Base-by-base conservation (phyloP, 2,888 invertebrate species). In the Orchesella flavescens region DNA sequence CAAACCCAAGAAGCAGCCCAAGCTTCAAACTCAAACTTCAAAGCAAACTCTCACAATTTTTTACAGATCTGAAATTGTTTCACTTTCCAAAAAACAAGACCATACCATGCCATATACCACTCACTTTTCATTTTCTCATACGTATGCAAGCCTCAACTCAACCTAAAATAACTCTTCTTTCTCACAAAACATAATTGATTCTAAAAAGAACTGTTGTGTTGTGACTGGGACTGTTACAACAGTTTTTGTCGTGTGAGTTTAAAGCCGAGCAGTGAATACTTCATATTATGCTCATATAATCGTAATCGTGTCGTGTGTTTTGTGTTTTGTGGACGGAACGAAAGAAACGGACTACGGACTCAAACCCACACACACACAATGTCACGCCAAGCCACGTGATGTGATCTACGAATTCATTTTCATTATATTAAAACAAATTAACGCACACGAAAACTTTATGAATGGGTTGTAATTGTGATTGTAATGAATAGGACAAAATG, bases 401-500 rank as follows among this genome's bases (percentile, higher is more conserved):
- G 34, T 34, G 34, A 34, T 34, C 2, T 34, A 34, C 34, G 34
- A 34, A 34, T 34, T 34, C 34, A 7, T 34, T 34, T 34, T 7
- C 34, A 34, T 34, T 34, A 19, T n/a, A 59, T 59, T 21, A 59
- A n/a, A 4, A 59, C 19, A 59, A 59, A 21, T 21, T 21, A 59
- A 59, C 21, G 59, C 19, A 59, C 59, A 19, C 10, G 10, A 7
- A 34, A 34, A 34, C 7, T 34, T 34, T 34, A 2, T 34, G 34
- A 34, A 34, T 34, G 34, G 7, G 34, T 19, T 63, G 23, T 63
- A 63, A 63, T 34, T 7, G 15, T 2, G 7, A 7, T 19, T 63
- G 23, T 63, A 63, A 63, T 34, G 34, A 34, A 63, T 63, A 63
- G 63, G 9, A 13, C 63, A 15, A 63, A 63, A 15, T 34, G 13